These are phyloP conservation scores for Gallinago nigripennis DNA, from an alignment of 2,797 vertebrate genomes.

Conservation along the genomic window DNA sequence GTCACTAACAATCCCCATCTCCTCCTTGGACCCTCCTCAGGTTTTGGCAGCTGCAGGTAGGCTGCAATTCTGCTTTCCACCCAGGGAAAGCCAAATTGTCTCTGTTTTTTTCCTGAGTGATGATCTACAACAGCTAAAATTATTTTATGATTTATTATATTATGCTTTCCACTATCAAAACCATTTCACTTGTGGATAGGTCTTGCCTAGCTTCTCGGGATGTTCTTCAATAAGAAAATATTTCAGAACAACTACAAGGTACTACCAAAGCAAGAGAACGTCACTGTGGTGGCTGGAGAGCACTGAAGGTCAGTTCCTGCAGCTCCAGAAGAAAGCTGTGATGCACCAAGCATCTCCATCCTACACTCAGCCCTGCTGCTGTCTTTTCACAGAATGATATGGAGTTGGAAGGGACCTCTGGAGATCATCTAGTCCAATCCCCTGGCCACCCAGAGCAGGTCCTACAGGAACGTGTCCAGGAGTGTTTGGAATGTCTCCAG, in stretches of 20 bases:
- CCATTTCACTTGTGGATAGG: not conserved
- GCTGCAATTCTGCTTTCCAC: not conserved
- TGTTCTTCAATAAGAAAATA: not conserved
- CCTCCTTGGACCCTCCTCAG: not conserved
- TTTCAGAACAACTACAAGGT: not conserved
- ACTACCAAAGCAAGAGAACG: not conserved
- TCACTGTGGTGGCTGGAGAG: not conserved
- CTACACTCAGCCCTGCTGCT: not conserved
- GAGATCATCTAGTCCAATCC: too few relatives aligned
- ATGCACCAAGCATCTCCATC: not conserved
- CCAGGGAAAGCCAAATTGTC: not conserved
- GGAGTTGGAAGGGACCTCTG: too few relatives aligned
- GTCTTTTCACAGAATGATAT: not conserved
- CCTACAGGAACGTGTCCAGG: too few relatives aligned
- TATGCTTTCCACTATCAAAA: not conserved
- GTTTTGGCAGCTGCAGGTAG: not conserved
- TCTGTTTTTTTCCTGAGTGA: not conserved
- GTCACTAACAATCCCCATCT: not conserved
- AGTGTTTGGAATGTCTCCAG: too few relatives aligned
- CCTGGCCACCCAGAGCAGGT: too few relatives aligned
- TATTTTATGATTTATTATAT: not conserved
- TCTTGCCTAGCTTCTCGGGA: not conserved
- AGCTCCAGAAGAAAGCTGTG: not conserved
- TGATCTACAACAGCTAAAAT: not conserved
- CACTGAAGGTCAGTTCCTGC: not conserved